Evolutionary conservation across 2,888 invertebrate genomes (phyloP).

Genomic region (Eupithecia dodoneata): DNA sequence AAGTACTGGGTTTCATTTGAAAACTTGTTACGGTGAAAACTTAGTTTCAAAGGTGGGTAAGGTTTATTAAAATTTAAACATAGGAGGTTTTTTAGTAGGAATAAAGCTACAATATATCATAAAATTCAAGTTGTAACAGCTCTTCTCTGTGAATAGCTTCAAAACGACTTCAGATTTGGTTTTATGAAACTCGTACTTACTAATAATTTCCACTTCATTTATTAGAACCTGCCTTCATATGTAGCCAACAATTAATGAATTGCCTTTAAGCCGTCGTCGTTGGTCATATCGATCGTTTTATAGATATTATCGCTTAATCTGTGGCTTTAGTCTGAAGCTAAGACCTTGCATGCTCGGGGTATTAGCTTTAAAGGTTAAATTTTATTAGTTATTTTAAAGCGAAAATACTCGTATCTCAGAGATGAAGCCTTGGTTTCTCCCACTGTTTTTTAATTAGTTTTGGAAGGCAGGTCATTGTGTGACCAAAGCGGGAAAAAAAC

Average conservation of each 20-base stretch:
- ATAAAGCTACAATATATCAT: background rate
- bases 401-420: background rate
- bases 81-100: background rate
- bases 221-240: background rate
- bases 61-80: background rate
- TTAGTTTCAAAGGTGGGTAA: background rate
- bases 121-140: no score
- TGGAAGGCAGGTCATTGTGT: background rate
- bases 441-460: background rate
- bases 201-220: background rate
- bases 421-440: background rate
- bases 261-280: background rate
- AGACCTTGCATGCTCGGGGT: constrained; percentile 22
- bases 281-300: constrained; percentile 14
- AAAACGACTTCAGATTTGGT: background rate
- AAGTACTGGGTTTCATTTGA: background rate
- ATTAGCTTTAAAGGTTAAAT: constrained; percentile 20
- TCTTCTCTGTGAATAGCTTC: no score
- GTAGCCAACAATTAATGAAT: background rate
- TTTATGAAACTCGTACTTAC: background rate
- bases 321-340: background rate
- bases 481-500: background rate
- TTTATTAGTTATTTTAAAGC: background rate
- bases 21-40: background rate
- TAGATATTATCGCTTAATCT: constrained; percentile 13